Conservation (phyloP, 1,140 invertebrate genomes). For the Ostrea edulis region DNA sequence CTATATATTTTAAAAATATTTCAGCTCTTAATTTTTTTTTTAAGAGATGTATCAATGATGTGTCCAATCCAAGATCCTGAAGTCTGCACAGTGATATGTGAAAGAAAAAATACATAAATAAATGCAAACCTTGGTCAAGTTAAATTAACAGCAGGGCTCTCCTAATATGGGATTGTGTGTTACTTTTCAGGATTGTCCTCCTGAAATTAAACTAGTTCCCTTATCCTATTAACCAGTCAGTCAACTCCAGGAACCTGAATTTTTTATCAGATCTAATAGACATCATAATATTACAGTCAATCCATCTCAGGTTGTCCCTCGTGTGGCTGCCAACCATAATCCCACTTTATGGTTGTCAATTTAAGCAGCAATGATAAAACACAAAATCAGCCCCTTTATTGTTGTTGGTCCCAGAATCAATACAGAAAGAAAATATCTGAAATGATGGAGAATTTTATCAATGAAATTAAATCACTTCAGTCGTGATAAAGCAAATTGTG, state of each 20-base stretch:
- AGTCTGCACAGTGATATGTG: too few relatives aligned
- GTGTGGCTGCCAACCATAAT: background rate
- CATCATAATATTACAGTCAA: background rate
- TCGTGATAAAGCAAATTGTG: too few relatives aligned
- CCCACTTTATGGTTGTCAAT: slow-evolving; percentile 21
- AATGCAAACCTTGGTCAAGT: too few relatives aligned
- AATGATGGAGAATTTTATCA: background rate
- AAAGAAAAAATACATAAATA: too few relatives aligned
- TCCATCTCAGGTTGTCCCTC: background rate
- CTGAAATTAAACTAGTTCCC: slow-evolving; percentile 15
- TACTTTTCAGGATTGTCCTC: background rate
- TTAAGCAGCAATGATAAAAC: slow-evolving; percentile 13
- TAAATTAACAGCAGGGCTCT: too few relatives aligned
- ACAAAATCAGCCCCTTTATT: background rate
- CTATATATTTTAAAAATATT: too few relatives aligned
- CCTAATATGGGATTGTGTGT: too few relatives aligned
- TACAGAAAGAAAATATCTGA: background rate
- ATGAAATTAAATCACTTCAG: too few relatives aligned
- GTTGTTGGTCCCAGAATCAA: background rate
- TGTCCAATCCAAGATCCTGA: too few relatives aligned
- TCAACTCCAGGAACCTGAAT: slow-evolving; percentile 3
- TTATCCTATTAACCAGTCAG: slow-evolving; percentile 31
- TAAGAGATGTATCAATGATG: too few relatives aligned
- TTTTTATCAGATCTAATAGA: slow-evolving; percentile 30
- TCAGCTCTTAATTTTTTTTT: too few relatives aligned